Evolutionary conservation across 53 echinoderm and acorn worm species (phyloP), one percentile per base, ranked within the genome.

Genomic region (Astropecten irregularis): DNA sequence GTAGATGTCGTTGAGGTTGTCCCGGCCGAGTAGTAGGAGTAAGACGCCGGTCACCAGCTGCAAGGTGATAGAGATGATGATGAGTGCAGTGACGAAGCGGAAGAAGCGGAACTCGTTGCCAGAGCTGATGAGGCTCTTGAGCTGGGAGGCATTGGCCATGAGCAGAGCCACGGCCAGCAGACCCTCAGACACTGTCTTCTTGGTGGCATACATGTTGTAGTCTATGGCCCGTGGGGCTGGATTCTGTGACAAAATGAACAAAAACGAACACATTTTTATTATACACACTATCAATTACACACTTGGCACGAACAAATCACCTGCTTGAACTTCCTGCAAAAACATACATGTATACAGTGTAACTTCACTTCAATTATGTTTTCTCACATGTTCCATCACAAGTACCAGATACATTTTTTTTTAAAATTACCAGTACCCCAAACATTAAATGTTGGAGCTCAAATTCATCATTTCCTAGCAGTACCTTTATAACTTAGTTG

Each of bases 121-220:
- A 20, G 83, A 82, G 21, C 84, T 82, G 79, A 99, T 73, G 32
- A 97, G 85, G 25, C 90, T 89, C 83, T 94, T 94, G 48, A 97
- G 89, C 66, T 93, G 93, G 21, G 99, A 92, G 25, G 94, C 99
- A 73, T 99, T 99, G 83, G 94, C 94, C 71, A 95, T 92, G 14
- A 99, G 92, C 0, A 99, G 86, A 26, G 99, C 87, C 20, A 94
- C 94, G 33, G 88, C 92, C 49, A 99, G 59, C 9, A 99, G 83
- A 14, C 94, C 99, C 66, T 94, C 83, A 4, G 72, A 90, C 30
- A 99, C 89, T 27, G 99, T 94, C 73, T 99, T 95, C 90, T 99
- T 99, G 2, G 99, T 99, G 47, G 99, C 90, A 81, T 90, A 99
- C 61, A 92, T 88, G 88, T 99, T 99, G 89, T 87, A 94, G 84